Base-by-base conservation (phyloP, 1,140 invertebrate species). In the Bombus pyrosoma region DNA sequence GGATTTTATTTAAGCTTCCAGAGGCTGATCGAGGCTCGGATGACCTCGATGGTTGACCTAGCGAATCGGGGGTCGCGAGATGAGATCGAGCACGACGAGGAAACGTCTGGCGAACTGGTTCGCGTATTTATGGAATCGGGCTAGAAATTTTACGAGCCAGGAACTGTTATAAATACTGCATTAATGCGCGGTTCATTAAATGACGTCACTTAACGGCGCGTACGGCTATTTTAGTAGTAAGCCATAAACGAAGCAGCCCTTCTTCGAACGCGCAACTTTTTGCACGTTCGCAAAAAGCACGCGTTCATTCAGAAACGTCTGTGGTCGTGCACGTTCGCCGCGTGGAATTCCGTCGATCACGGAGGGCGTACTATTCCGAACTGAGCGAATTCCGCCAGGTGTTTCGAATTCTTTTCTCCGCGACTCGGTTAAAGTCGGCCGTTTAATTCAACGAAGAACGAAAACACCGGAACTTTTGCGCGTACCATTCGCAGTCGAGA, bases 131-230 rank as follows among this genome's bases (percentile, higher is more conserved):
- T 93, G 86, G 83, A 89, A 89, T 92, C 87, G 83, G 72, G 57
- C 43, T 71, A 32, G 73, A 84, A 74, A 85, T 81, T 90, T 93
- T 91, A 92, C 85, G 89, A 87, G 90, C 53, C 74, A 83, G 85
- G 64, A 90, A 83, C 81, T 81, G 73, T 91, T 91, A 91, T 91
- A 93, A 93, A 93, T 92, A 91, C 77, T 87, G 39, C 84, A 84
- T 91, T 89, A 91, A 91, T 92, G 85, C 83, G 75, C 82, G 82
- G 87, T 90, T 93, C 91, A 90, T 93, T 93, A 93, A 87, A 90
- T 92, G 92, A 93, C 92, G 92, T 92, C 92, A 92, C 34, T 90
- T 90, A 83, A 89, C 74, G 87, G 85, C 81, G 81, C 87, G 62
- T 78, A 86, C 73, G 85, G 83, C 88, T 90, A 92, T 92, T 91